Evolutionary conservation across 2,113 vertebrate species (phyloP), one percentile per base, ranked within the genome.

Genomic region (Corythaeola cristata): DNA sequence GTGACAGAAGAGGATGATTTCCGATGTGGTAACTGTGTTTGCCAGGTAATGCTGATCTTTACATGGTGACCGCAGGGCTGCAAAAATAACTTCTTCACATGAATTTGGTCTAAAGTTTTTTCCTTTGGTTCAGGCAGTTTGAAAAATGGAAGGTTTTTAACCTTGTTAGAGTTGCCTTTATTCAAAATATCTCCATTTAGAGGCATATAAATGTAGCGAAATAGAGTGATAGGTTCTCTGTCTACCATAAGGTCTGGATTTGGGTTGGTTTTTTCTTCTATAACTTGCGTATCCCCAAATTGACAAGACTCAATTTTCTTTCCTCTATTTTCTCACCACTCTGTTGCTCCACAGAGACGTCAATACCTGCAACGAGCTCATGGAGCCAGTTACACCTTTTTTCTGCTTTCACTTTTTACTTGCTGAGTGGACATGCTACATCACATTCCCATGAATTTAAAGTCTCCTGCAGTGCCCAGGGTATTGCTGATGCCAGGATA

Each of bases 401-500:
- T 76, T 56, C 45, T 64, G 79, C 62, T 50, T 93, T 69, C 45
- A 35, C 12, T 41, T 94, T 91, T 69, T 37, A 17, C 39, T 81
- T 82, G 21, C 66, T 73, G n/a, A 69, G 49, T 72, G 66, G 77
- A 59, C 53, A 27, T 37, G 66, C 73, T 92, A 60, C 69, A 75
- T 77, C 76, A 37, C 58, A 72, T 89, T 82, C 73, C 82, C 44
- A 22, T 32, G 78, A 89, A 88, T 87, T 76, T 59, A 30, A 88
- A 62, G 71, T 82, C 62, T 87, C 83, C 67, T 85, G 69, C 86
- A 66, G 77, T 73, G 84, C 59, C 71, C 87, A 63, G 2, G 30
- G 18, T 71, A 62, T 85, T 88, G 89, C 76, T 85, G 89, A 92
- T 88, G 89, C 74, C 92, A 33, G 80, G 68, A 69, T 88, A 89